Conservation (phyloP, 53 echinoderm and acorn worm species). For the Zoroaster sp. region DNA sequence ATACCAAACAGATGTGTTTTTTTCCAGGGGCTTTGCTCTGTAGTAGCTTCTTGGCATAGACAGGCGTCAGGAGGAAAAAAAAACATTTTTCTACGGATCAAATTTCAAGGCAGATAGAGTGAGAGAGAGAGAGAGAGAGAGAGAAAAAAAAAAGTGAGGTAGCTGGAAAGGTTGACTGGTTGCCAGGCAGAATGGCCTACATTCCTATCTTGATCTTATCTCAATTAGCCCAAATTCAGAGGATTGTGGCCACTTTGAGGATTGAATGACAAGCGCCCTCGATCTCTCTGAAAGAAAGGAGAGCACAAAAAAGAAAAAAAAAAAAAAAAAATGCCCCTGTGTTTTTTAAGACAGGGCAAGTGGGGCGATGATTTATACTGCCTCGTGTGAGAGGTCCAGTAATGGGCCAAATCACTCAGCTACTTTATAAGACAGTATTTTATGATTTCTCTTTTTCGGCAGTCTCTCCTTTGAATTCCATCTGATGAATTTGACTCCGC, state of each 20-base stretch:
- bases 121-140: no score
- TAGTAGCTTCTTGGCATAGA: not conserved
- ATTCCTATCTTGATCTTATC: constrained; percentile 46
- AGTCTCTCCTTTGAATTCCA: not conserved
- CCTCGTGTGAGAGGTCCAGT: constrained; percentile 4
- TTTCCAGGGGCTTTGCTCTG: not conserved
- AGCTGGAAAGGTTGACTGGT: constrained; percentile 19
- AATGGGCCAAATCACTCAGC: constrained; percentile 49
- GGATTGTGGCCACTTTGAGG: constrained; percentile 17
- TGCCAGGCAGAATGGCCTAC: constrained; percentile 43
- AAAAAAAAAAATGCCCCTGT: not conserved
- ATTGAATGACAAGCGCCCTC: constrained; percentile 30
- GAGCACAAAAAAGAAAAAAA: not conserved
- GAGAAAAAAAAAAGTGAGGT: not conserved
- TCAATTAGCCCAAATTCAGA: constrained; percentile 56
- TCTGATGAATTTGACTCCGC: not conserved
- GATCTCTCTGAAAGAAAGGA: not conserved
- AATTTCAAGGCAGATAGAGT: constrained; percentile 22
- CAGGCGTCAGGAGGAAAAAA: not conserved
- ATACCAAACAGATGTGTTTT: constrained; percentile 33
- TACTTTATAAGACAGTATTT: constrained; percentile 42
- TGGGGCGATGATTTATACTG: constrained; percentile 43
- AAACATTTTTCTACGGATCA: constrained; percentile 35
- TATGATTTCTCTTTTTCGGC: not conserved
- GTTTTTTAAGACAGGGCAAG: constrained; percentile 32